Conservation (phyloP, 23 tunicate species). For the Styela clava region DNA sequence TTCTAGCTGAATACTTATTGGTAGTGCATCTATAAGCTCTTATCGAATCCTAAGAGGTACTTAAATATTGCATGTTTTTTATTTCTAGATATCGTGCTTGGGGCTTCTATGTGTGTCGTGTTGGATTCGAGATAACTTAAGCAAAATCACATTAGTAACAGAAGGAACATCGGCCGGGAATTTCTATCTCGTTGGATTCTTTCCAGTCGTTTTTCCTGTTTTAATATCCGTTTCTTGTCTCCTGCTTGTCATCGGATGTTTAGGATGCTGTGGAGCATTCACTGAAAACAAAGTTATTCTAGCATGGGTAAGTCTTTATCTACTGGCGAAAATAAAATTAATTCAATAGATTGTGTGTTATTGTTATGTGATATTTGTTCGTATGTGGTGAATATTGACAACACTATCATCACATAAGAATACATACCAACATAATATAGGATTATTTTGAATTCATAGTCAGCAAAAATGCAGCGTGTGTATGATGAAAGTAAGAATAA, state of each 20-base stretch:
- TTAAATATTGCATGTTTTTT: no score
- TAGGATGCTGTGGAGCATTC: constrained; percentile 84
- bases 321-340: not conserved
- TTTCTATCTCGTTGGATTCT: constrained; percentile 57
- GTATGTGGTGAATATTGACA: not conserved
- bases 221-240: constrained; percentile 73
- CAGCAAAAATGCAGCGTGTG: no score
- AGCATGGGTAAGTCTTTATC: constrained; percentile 59
- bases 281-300: constrained; percentile 60
- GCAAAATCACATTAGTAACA: constrained; percentile 42
- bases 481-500: no score
- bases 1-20: no score
- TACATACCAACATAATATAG: no score
- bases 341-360: no score
- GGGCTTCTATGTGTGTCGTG: constrained; percentile 34
- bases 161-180: constrained; percentile 60
- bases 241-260: constrained; percentile 69
- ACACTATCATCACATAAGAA: no score
- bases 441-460: no score
- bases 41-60: no score
- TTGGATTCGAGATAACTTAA: constrained; percentile 63
- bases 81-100: constrained; percentile 22
- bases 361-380: no score
- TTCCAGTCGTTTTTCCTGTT: constrained; percentile 81
- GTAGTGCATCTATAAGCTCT: no score